phyloP scores from a whole-genome alignment of 2,888 invertebrate genomes.

The Leptothorax acervorum region DNA sequence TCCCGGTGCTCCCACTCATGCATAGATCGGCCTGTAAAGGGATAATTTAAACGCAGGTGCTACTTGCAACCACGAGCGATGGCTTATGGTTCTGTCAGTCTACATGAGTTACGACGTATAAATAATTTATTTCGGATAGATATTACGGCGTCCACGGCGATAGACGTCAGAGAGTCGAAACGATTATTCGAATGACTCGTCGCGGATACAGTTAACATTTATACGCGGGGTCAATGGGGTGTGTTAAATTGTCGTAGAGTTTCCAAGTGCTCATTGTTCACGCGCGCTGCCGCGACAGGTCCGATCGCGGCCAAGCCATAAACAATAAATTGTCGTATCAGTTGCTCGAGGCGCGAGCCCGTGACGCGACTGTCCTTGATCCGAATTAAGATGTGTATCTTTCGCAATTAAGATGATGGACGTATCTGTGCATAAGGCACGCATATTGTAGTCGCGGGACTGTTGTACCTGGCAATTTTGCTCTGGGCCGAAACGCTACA shows the following conservation, averaged over 20 bases:
- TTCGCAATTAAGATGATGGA: slow-evolving; percentile 63
- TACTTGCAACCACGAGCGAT: neutral
- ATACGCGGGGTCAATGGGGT: slow-evolving; percentile 44
- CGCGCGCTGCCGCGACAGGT: slow-evolving; percentile 22
- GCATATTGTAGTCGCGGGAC: slow-evolving; percentile 42
- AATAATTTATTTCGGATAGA: slow-evolving; percentile 50
- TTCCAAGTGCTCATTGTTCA: slow-evolving; percentile 42
- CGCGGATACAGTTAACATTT: slow-evolving; percentile 44
- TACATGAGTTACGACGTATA: slow-evolving; percentile 35
- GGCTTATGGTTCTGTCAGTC: slow-evolving; percentile 40
- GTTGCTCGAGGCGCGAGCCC: slow-evolving; percentile 50
- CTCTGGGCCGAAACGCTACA: slow-evolving; percentile 65
- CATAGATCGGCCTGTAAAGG: slow-evolving; percentile 2
- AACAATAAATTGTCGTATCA: slow-evolving; percentile 54
- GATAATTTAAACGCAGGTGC: slow-evolving; percentile 42
- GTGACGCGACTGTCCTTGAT: slow-evolving; percentile 68
- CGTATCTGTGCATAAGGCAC: slow-evolving; percentile 44
- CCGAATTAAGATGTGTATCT: slow-evolving; percentile 66
- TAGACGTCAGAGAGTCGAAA: slow-evolving; percentile 43
- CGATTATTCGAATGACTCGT: slow-evolving; percentile 46
- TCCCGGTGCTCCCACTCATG: neutral
- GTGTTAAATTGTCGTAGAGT: slow-evolving; percentile 47
- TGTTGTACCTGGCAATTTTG: slow-evolving; percentile 52
- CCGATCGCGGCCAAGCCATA: slow-evolving; percentile 25
- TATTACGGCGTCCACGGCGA: slow-evolving; percentile 27